phyloP scores from a whole-genome alignment of 2,888 invertebrate species.

The Pemphredon lugubris region DNA sequence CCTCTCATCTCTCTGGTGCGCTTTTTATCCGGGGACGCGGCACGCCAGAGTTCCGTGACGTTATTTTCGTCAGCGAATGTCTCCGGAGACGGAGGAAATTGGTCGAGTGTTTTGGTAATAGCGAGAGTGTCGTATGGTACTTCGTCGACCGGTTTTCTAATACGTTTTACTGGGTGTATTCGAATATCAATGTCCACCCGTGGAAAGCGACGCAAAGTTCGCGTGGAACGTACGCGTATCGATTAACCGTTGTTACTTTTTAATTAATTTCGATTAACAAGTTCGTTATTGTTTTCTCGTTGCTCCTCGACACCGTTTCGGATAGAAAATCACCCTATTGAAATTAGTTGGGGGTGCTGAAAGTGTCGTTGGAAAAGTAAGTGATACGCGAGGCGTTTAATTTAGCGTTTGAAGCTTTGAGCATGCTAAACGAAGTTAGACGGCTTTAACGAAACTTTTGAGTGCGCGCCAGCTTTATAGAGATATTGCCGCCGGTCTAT shows the following conservation, averaged over 20 bases:
- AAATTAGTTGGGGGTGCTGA: neutral
- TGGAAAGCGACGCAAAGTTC: too few species aligned
- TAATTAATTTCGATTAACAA: too few species aligned
- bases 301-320: too few species aligned
- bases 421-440: constrained; percentile 11
- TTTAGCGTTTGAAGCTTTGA: neutral
- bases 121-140: too few species aligned
- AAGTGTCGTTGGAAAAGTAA: neutral
- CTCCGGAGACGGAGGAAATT: too few species aligned
- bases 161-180: neutral
- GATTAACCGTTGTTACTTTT: too few species aligned
- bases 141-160: neutral
- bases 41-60: too few species aligned
- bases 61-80: too few species aligned
- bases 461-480: constrained; percentile 9
- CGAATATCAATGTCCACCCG: neutral
- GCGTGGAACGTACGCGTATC: too few species aligned
- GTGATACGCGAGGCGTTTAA: constrained; percentile 3
- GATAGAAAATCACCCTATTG: too few species aligned
- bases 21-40: neutral
- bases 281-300: too few species aligned
- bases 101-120: too few species aligned
- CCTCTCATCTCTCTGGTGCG: constrained; percentile 7
- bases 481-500: neutral
- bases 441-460: neutral